Evolutionary conservation across 64 coral and sea anemone species (phyloP).

Genomic region (Acropora tenuis): DNA sequence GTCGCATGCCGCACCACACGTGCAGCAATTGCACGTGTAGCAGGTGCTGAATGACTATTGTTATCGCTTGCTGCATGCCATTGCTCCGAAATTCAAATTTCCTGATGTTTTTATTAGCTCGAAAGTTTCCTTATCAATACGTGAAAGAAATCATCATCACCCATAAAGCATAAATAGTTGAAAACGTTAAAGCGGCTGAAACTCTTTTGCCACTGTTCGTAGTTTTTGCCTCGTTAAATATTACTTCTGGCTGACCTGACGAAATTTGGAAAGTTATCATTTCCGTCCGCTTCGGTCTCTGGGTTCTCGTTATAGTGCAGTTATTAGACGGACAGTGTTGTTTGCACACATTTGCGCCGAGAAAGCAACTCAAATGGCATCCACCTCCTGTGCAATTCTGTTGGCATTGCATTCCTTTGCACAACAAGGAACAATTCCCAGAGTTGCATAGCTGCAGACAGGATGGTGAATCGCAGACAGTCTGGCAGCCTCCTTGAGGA

Average conservation of each 20-base stretch:
- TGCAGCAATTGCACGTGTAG: no score
- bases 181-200: not conserved
- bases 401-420: slow-evolving; percentile 57
- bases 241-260: not conserved
- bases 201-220: not conserved
- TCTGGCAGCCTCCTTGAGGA: slow-evolving; percentile 43
- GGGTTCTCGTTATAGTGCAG: slow-evolving; percentile 26
- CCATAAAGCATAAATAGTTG: not conserved
- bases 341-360: slow-evolving; percentile 18
- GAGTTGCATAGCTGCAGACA: slow-evolving; percentile 56
- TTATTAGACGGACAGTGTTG: slow-evolving; percentile 43
- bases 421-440: slow-evolving; percentile 64
- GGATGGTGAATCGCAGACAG: slow-evolving; percentile 32
- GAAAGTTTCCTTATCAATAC: not conserved
- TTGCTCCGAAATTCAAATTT: no score
- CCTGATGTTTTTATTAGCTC: no score
- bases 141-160: not conserved
- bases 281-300: not conserved
- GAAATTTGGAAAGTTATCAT: not conserved
- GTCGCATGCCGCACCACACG: no score
- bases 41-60: no score
- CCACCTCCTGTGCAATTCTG: slow-evolving; percentile 65
- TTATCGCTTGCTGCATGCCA: no score
- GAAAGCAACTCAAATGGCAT: slow-evolving; percentile 57
- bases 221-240: not conserved